These are phyloP conservation scores for Leptopilina myrica DNA, from an alignment of 2,888 invertebrate species.

Conservation along the genomic window DNA sequence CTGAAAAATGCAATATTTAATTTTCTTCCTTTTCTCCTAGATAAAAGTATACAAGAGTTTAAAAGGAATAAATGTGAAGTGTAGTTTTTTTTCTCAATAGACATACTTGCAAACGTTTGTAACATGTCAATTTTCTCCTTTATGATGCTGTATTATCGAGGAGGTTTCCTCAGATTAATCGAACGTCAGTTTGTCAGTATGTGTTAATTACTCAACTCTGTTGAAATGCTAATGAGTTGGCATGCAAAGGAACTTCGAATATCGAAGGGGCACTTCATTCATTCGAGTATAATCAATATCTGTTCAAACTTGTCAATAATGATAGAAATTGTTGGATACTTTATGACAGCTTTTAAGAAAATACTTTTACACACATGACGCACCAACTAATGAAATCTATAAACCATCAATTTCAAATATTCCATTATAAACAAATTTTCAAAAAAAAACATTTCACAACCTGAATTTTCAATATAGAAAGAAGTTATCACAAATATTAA, in stretches of 20 bases:
- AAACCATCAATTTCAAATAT: background rate
- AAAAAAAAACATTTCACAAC: too few species aligned
- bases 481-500: background rate
- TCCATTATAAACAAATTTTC: background rate
- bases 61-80: too few species aligned
- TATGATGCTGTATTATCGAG: background rate
- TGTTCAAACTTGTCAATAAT: slow-evolving; percentile 11
- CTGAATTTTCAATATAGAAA: too few species aligned
- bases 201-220: slow-evolving; percentile 27
- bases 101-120: background rate
- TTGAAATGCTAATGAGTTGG: slow-evolving; percentile 32
- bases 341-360: slow-evolving; percentile 5
- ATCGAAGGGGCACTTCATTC: slow-evolving; percentile 30
- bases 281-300: slow-evolving; percentile 31
- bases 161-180: slow-evolving; percentile 37
- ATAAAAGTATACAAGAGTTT: too few species aligned
- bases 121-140: slow-evolving; percentile 25
- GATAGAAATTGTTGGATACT: slow-evolving; percentile 1
- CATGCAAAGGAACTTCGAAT: slow-evolving; percentile 37
- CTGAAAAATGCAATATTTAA: too few species aligned
- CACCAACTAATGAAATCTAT: background rate
- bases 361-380: background rate
- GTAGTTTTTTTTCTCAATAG: background rate
- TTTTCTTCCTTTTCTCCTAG: too few species aligned
- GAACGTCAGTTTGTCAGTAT: slow-evolving; percentile 26